phyloP scores from a whole-genome alignment of 2,113 vertebrate genomes.

The Hirundichthys speculiger region DNA sequence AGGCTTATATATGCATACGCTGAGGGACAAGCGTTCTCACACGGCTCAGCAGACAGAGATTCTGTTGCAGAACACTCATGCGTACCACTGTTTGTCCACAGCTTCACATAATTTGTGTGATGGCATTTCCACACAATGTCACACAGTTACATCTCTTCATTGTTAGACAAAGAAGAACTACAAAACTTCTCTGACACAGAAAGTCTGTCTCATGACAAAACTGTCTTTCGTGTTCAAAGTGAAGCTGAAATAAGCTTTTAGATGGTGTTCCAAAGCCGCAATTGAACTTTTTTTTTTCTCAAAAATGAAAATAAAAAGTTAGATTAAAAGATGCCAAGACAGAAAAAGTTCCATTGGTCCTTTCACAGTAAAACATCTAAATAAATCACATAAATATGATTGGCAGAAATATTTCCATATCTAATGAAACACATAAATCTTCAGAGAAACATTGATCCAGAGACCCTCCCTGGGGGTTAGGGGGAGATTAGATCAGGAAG shows the following conservation, averaged over 20 bases:
- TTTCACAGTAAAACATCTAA: not conserved
- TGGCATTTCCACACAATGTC: conserved; percentile 37
- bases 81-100: conserved; percentile 38
- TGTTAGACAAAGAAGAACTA: conserved; percentile 6
- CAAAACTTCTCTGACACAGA: not conserved
- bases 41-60: conserved; percentile 77
- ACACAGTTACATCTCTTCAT: not conserved
- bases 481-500: not conserved
- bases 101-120: conserved; percentile 37
- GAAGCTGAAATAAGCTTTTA: not conserved
- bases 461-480: not conserved
- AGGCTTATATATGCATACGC: conserved; percentile 78
- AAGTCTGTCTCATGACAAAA: not conserved
- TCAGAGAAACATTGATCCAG: conserved; percentile 6
- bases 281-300: no score
- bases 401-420: not conserved
- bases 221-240: no score
- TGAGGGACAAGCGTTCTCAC: conserved; percentile 79
- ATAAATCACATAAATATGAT: no score
- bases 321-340: no score
- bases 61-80: conserved; percentile 52
- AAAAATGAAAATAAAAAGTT: not conserved
- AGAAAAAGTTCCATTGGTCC: no score
- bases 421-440: not conserved
- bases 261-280: no score